phyloP scores from a whole-genome alignment of 1,140 invertebrate genomes.

The Anastatus disparis region DNA sequence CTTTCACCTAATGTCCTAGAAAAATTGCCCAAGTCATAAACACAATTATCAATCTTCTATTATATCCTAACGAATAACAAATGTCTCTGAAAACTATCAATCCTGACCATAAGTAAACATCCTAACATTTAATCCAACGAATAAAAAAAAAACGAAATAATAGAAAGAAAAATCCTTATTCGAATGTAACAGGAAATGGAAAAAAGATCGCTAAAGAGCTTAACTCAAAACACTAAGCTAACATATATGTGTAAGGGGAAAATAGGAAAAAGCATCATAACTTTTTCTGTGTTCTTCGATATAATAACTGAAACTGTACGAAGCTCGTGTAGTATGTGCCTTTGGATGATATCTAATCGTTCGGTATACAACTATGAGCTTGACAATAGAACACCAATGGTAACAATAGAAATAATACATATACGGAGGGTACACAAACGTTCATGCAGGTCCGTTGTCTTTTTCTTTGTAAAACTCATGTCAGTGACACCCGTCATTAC shows the following conservation, averaged over 20 bases:
- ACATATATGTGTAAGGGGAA: no score
- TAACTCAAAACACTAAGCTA: no score
- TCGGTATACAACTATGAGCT: conserved; percentile 7
- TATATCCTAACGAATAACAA: no score
- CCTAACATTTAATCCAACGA: neutral
- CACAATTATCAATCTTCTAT: neutral
- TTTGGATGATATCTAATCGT: conserved; percentile 36
- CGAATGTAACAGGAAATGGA: conserved; percentile 22
- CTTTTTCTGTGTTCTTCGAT: no score
- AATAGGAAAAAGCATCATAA: neutral
- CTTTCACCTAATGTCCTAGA: no score
- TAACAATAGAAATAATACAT: conserved; percentile 26
- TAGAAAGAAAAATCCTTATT: neutral
- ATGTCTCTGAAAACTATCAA: no score
- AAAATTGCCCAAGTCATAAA: neutral
- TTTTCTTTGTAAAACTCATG: conserved; percentile 36
- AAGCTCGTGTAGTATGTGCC: no score
- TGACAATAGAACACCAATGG: conserved; percentile 21
- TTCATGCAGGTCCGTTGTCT: conserved; percentile 36
- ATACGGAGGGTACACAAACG: no score
- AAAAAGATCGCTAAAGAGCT: conserved; percentile 32
- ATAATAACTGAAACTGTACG: no score
- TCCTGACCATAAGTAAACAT: neutral
- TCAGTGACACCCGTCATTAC: conserved; percentile 40
- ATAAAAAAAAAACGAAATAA: no score